Conservation (phyloP, 2,797 vertebrate species). For the Tragopan temminckii region DNA sequence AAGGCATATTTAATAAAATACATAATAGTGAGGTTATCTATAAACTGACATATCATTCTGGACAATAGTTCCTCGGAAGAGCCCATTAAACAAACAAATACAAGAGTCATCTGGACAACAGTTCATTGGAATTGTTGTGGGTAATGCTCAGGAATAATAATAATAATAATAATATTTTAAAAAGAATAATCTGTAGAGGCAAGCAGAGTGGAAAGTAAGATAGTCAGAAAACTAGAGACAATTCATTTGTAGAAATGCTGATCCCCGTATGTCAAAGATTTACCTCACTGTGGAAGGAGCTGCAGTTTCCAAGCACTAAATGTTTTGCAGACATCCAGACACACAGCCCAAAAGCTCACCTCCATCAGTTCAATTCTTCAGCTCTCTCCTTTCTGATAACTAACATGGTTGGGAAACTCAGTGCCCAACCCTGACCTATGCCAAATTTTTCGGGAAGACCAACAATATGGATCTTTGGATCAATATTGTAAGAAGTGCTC, state of each 20-base stretch:
- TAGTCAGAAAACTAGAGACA: not conserved
- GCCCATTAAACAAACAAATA: not conserved
- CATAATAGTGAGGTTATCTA: constrained; percentile 34
- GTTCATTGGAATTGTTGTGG: constrained; percentile 12
- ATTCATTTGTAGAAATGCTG: not conserved
- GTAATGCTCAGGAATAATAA: not conserved
- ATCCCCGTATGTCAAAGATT: not conserved
- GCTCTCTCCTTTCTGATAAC: not conserved
- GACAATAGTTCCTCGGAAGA: constrained; percentile 34
- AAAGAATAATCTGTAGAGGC: not conserved
- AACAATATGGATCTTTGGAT: not conserved
- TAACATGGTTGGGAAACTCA: not conserved
- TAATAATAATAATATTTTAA: not conserved
- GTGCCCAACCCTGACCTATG: not conserved
- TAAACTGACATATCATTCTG: constrained; percentile 32
- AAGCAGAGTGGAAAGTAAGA: not conserved
- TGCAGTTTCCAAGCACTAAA: not conserved
- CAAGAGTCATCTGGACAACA: constrained; percentile 11
- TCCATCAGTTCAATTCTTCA: not conserved
- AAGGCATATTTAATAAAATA: constrained; percentile 68
- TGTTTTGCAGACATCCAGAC: not conserved
- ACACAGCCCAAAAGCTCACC: not conserved
- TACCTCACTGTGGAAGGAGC: not conserved
- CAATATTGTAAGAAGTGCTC: not conserved
- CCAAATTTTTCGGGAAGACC: not conserved